Base-by-base conservation (phyloP, 2,113 vertebrate genomes). In the Silurus meridionalis region DNA sequence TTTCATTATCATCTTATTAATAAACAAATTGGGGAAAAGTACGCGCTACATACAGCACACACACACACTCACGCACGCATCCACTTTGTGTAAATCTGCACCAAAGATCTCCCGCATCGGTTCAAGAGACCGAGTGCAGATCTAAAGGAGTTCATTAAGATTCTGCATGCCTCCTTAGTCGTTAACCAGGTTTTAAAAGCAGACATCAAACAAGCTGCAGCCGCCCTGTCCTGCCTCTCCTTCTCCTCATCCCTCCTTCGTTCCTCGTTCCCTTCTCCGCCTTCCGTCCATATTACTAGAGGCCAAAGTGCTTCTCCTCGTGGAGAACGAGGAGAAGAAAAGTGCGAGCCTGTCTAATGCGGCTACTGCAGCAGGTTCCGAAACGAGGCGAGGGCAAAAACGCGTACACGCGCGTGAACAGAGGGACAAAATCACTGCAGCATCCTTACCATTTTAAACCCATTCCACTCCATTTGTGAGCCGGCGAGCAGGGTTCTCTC, bases 401-500 rank as follows among this genome's bases (percentile, higher is more conserved):
- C 77, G 58, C 67, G 25, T 77, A 82, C 85, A 71, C 86, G 60
- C 53, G 83, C 83, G 82, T 25, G 11, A 79, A 57, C 0, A 78
- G 69, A 85, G 64, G 77, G 69, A 25, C 80, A 83, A 61, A 63
- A 80, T 91, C 92, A 93, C 92, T 92, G 92, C 91, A 88, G 90
- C 92, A 92, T 96, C 93, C 98, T 99, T 99, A 99, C 98, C 98
- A 99, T 99, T 96, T 99, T 98, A 97, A 99, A 99, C 96, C 98
- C 97, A 98, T 98, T 98, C 97, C 98, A 99, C 97, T 99, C 97
- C 98, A 99, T 99, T 96, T 97, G 97, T 96, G 95, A 97, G 96
- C 96, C 94, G 96, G 96, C 96, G 71, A 96, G 96, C 95, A 96
- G 93, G 91, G 87, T 86, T 89, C 85, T 88, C 85, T 86, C 90